Percentiles rank a stretch among this genome's conserved stretches.
Evolutionary conservation across 2,888 invertebrate species (phyloP).

Genomic region (Nephrotoma flavescens): DNA sequence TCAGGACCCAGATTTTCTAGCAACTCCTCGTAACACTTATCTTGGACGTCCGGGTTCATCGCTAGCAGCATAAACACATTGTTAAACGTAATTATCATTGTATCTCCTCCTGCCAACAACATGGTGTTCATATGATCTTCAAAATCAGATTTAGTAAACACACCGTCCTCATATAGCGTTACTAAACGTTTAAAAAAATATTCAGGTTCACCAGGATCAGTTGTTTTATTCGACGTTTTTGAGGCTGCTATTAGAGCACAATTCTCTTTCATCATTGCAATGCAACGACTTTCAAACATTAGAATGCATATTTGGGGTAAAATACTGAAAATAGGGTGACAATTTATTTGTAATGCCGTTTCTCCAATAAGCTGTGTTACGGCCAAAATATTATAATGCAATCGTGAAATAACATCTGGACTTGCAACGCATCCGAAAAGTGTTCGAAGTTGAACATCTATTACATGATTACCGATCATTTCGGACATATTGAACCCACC

Average conservation of each 20-base stretch:
- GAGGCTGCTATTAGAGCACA: background rate
- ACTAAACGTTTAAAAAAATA: background rate
- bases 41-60: background rate
- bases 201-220: background rate
- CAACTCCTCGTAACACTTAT: background rate
- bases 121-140: background rate
- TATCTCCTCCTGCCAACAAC: background rate
- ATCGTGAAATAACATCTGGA: background rate
- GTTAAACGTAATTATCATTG: background rate
- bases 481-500: background rate
- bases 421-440: background rate
- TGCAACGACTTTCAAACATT: background rate
- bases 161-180: background rate
- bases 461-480: background rate
- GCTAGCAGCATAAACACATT: background rate
- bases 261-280: background rate
- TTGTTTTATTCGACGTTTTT: background rate
- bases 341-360: background rate
- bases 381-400: background rate
- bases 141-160: background rate
- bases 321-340: background rate
- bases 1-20: background rate
- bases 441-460: background rate
- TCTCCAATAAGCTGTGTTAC: background rate
- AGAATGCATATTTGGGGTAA: background rate